These are phyloP conservation scores for Neodontobutis hainanensis DNA, from an alignment of 2,113 vertebrate genomes.

Conservation along the genomic window DNA sequence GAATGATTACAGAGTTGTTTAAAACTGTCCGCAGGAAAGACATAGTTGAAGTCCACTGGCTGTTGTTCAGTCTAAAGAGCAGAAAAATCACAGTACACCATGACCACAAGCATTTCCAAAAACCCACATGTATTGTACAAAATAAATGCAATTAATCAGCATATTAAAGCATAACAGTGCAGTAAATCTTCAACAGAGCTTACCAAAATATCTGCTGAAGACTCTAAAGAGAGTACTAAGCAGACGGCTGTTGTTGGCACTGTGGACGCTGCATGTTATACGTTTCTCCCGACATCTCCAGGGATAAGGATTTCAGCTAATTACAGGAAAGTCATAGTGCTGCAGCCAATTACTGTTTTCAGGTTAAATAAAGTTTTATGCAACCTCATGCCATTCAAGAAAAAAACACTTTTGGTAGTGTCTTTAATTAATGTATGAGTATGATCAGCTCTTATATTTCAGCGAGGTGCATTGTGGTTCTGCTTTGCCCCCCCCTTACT, in stretches of 20 bases:
- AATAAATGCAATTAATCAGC: neutral
- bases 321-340: neutral
- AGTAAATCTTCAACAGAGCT: too few species aligned
- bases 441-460: too few species aligned
- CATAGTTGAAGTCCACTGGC: conserved; percentile 38
- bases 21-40: conserved; percentile 5
- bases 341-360: neutral
- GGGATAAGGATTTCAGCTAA: conserved; percentile 17
- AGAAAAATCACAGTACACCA: neutral
- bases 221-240: neutral
- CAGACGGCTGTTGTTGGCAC: neutral
- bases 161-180: neutral
- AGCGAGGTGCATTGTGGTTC: too few species aligned
- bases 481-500: too few species aligned
- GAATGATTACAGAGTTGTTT: conserved; percentile 59
- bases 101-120: neutral
- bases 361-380: neutral
- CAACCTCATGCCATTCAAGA: too few species aligned
- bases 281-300: conserved; percentile 14
- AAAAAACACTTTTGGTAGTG: too few species aligned
- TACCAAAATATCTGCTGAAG: too few species aligned
- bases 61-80: neutral
- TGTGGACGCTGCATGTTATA: conserved; percentile 10
- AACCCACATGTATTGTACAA: neutral
- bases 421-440: too few species aligned